These are phyloP conservation scores for Parotia lawesii DNA, from an alignment of 2,113 vertebrate species.

Conservation along the genomic window DNA sequence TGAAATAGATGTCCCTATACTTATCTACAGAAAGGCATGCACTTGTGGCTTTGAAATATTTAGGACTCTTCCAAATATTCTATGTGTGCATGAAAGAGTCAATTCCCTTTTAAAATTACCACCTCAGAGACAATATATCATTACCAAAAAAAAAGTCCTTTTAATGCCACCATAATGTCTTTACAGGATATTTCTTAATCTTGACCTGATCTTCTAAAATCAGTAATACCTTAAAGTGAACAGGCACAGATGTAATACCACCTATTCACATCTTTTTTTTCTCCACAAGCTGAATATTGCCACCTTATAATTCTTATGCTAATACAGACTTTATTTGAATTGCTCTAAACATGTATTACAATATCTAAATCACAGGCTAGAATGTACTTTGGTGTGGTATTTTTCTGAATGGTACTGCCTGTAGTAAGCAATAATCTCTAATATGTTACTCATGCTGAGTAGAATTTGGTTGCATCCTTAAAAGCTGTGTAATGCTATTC, in stretches of 20 bases:
- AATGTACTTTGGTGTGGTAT: neutral
- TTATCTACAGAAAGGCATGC: neutral
- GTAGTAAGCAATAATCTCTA: neutral
- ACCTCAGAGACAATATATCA: neutral
- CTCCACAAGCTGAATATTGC: neutral
- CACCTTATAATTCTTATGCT: neutral
- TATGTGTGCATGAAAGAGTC: neutral
- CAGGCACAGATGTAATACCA: neutral
- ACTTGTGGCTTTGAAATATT: neutral
- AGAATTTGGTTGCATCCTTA: neutral
- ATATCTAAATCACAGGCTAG: neutral
- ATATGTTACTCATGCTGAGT: neutral
- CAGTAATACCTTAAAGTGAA: neutral
- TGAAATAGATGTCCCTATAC: neutral
- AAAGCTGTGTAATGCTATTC: neutral
- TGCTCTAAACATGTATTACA: neutral
- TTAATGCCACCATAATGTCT: neutral
- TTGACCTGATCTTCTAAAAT: neutral
- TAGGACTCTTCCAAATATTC: neutral
- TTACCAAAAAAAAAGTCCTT: neutral
- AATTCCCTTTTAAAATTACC: neutral
- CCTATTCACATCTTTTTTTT: neutral
- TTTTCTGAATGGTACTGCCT: neutral
- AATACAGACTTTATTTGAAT: neutral
- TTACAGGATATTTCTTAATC: neutral